These are phyloP conservation scores for Neolamprologus kungweensis DNA, from an alignment of 2,113 vertebrate genomes.

Conservation along the genomic window DNA sequence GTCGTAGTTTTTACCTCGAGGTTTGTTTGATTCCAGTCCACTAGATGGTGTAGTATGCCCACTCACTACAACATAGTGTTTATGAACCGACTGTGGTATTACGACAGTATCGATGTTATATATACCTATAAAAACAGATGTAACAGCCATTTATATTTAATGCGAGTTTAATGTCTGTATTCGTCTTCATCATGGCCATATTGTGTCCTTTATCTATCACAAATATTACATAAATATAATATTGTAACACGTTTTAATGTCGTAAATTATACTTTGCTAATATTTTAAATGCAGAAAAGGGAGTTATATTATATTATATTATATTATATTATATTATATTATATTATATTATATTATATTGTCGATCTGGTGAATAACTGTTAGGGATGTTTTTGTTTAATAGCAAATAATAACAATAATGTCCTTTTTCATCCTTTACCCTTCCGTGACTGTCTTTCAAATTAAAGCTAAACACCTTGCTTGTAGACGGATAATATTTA, in stretches of 20 bases:
- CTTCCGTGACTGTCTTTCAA: background rate
- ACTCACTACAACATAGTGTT: background rate
- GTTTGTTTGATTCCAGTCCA: background rate
- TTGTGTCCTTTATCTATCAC: background rate
- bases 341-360: background rate
- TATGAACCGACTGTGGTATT: background rate
- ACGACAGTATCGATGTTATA: background rate
- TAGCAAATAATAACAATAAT: background rate
- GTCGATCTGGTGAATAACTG: background rate
- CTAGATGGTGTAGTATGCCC: conserved; percentile 16
- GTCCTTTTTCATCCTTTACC: background rate
- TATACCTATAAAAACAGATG: background rate
- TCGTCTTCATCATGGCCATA: background rate
- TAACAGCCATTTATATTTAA: background rate
- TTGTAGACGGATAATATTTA: background rate
- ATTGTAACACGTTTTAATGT: background rate
- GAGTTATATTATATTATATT: background rate
- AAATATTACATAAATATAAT: background rate
- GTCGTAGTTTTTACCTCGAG: too few species aligned
- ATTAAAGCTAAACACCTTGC: background rate
- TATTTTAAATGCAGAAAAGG: background rate
- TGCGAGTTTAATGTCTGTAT: background rate
- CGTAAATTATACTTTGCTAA: background rate
- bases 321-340: background rate
- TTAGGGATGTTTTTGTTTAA: background rate